Base-by-base conservation (phyloP, 2,797 vertebrate species). In the Sebastes minor region DNA sequence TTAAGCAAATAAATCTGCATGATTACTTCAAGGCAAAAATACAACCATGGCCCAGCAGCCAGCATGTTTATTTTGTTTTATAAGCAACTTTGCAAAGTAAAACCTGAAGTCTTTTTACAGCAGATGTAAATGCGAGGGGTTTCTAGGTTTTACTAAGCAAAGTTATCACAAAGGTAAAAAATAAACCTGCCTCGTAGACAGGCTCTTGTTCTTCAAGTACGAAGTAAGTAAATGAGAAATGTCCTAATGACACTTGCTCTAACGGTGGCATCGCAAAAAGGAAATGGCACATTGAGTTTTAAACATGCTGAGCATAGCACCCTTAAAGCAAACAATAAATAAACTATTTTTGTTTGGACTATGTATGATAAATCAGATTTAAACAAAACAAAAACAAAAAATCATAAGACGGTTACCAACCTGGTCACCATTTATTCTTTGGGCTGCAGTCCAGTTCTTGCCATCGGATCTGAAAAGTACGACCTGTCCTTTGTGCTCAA, bases 401-500 rank as follows among this genome's bases (percentile, higher is more conserved):
- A 61, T 55, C 5, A 32, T 3, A 57, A 35, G 13, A 53, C 8
- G 46, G 5, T 77, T 55, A 88, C 90, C 52, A 72, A 97, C 97
- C 96, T 97, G 95, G 6, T 63, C 18, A 5, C 95, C 96, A 0
- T 56, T 14, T 22, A 97, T 57, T 65, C 83, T 91, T 65, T 94
- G 82, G 5, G 18, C 49, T 55, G 83, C 42, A 0, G 0, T 86
- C 96, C 96, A 97, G 0, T 69, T 65, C 0, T 20, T 5, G 4
- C 38, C 8, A 0, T 20, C 8, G 4, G 82, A 46, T 46, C 0
- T 90, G 81, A 97, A 97, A 72, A 97, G 14, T 16, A 96, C 30
- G 0, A 97, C 95, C 53, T 70, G 93, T 71, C 97, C 97, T 5
- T 0, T 88, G 61, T 97, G 96, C n/a, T 94, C 38, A 67, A 90